Percentiles rank a stretch among this genome's conserved stretches.
These are phyloP conservation scores for Sturnus vulgaris DNA, from an alignment of 2,113 vertebrate species.

Conservation along the genomic window DNA sequence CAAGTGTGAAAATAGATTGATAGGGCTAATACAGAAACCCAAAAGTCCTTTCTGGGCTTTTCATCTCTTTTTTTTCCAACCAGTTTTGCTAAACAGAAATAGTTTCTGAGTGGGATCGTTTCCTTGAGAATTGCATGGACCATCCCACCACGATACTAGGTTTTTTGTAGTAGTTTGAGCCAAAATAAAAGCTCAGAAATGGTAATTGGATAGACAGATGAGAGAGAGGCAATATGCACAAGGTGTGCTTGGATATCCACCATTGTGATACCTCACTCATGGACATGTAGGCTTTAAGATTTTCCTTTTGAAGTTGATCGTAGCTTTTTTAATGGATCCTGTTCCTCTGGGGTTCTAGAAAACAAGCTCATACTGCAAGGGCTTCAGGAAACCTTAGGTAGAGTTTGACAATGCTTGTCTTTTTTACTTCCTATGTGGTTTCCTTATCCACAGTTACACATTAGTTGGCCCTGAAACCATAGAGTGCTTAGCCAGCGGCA, in stretches of 20 bases:
- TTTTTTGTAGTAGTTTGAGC: not conserved
- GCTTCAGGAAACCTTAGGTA: not conserved
- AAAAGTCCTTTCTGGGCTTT: not conserved
- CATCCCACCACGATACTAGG: not conserved
- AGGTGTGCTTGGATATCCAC: not conserved
- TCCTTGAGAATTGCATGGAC: not conserved
- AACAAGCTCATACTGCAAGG: not conserved
- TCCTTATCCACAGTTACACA: slow-evolving; percentile 79
- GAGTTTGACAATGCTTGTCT: not conserved
- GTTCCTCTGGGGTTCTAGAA: not conserved
- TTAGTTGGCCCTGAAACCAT: slow-evolving; percentile 84
- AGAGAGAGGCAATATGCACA: not conserved
- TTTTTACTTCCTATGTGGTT: slow-evolving; percentile 12
- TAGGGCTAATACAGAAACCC: not conserved
- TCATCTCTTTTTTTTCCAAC: not conserved
- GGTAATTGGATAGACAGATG: not conserved
- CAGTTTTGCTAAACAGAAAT: not conserved
- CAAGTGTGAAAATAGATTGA: not conserved
- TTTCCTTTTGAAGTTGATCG: not conserved
- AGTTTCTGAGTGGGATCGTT: not conserved
- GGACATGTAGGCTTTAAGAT: not conserved
- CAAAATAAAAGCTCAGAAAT: not conserved
- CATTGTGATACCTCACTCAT: not conserved
- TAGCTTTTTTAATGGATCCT: not conserved
- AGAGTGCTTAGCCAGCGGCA: slow-evolving; percentile 83